phyloP scores from a whole-genome alignment of 2,797 vertebrate species.

The Loriculus beryllinus region DNA sequence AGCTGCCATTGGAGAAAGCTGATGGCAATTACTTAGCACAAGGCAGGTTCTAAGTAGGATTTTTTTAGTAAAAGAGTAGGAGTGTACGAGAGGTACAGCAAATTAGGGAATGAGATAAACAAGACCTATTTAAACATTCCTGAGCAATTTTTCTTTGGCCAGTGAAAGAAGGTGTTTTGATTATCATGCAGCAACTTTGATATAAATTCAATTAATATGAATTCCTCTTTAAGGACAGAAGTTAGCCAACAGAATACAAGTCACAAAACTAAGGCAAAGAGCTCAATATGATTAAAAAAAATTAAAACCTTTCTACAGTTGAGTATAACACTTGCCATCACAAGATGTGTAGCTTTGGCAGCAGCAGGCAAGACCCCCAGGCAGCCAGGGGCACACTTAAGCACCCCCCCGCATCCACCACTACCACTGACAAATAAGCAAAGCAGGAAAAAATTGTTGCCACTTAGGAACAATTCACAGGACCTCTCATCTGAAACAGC shows the following conservation, averaged over 20 bases:
- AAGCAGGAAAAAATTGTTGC: background rate
- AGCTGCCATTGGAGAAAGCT: background rate
- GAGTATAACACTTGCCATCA: background rate
- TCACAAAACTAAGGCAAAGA: background rate
- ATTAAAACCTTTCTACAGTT: background rate
- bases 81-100: background rate
- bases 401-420: background rate
- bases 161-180: background rate
- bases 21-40: background rate
- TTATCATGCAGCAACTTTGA: background rate
- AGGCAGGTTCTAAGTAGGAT: background rate
- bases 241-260: background rate
- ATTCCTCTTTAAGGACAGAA: background rate
- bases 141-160: background rate
- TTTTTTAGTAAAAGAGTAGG: background rate
- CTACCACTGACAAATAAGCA: background rate
- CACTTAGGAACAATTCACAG: background rate
- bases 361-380: rapidly evolving
- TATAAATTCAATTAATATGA: background rate
- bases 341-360: rapidly evolving
- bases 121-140: background rate
- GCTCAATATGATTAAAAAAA: background rate
- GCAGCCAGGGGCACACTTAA: background rate
- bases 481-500: background rate
- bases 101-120: background rate